Percentiles rank a stretch among this genome's conserved stretches.
These are phyloP conservation scores for Rhaphigaster nebulosa DNA, from an alignment of 2,888 invertebrate species.

Conservation along the genomic window DNA sequence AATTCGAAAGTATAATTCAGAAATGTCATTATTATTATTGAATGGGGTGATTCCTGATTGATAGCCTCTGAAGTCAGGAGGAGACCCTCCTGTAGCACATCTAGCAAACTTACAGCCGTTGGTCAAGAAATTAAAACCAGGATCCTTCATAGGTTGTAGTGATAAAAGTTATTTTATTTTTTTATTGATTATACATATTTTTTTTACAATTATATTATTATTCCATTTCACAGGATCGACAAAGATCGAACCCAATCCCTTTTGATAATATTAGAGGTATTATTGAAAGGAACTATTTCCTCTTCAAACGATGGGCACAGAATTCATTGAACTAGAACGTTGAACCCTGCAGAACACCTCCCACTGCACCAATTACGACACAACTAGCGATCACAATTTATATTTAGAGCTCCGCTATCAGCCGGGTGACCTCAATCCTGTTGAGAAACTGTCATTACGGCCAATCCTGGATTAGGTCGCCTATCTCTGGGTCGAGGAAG, in stretches of 20 bases:
- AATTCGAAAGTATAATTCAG: too few relatives aligned
- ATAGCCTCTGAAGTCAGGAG: too few relatives aligned
- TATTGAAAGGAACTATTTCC: not conserved
- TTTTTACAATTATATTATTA: too few relatives aligned
- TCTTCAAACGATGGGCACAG: not conserved
- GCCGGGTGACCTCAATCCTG: not conserved
- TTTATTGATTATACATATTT: too few relatives aligned
- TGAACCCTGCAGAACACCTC: slow-evolving; percentile 20
- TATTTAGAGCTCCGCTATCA: slow-evolving; percentile 20
- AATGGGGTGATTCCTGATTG: too few relatives aligned
- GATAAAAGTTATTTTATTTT: too few relatives aligned
- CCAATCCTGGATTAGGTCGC: not conserved
- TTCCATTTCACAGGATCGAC: too few relatives aligned
- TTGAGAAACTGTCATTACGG: slow-evolving; percentile 29
- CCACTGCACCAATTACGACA: slow-evolving; percentile 25
- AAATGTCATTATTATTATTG: too few relatives aligned
- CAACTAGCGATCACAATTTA: slow-evolving; percentile 35
- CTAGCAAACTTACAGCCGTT: too few relatives aligned
- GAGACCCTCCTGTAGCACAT: too few relatives aligned
- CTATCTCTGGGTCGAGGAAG: not conserved
- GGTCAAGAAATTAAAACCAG: too few relatives aligned
- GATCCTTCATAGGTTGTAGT: too few relatives aligned
- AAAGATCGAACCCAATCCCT: not conserved
- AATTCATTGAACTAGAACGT: not conserved
- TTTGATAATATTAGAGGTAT: not conserved